Evolutionary conservation across 2,113 vertebrate species (phyloP).

Genomic region (Leucosticte australis): DNA sequence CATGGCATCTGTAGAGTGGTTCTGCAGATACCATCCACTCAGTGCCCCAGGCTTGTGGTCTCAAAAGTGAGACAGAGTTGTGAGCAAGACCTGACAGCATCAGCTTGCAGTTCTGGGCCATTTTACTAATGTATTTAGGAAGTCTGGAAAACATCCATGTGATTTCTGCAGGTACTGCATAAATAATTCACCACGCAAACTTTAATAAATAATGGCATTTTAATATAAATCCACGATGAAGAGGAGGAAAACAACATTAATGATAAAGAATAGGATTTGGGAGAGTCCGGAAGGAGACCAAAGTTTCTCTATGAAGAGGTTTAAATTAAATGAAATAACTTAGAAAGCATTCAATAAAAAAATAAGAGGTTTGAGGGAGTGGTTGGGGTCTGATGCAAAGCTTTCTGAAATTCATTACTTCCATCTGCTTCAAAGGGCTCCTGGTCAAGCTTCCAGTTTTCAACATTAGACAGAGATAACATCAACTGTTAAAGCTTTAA

Average conservation of each 20-base stretch:
- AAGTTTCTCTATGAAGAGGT: not conserved
- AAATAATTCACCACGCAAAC: slow-evolving; percentile 30
- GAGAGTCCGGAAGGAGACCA: not conserved
- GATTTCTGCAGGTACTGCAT: slow-evolving; percentile 11
- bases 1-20: not conserved
- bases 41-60: not conserved
- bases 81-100: not conserved
- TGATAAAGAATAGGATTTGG: not conserved
- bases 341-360: not conserved
- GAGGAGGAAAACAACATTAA: slow-evolving; percentile 16
- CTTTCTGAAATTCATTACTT: not conserved
- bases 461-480: not conserved
- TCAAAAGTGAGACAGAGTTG: not conserved
- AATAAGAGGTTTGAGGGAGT: not conserved
- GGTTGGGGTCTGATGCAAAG: not conserved
- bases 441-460: not conserved
- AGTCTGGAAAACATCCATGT: not conserved
- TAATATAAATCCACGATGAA: slow-evolving; percentile 1
- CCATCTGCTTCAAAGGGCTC: not conserved
- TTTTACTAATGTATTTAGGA: slow-evolving; percentile 18
- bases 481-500: not conserved
- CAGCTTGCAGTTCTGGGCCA: not conserved
- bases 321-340: slow-evolving; percentile 17
- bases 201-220: slow-evolving; percentile 48
- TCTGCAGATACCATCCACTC: not conserved